Evolutionary conservation across 2,888 invertebrate genomes (phyloP).

Genomic region (Scaptomyza polygonia): DNA sequence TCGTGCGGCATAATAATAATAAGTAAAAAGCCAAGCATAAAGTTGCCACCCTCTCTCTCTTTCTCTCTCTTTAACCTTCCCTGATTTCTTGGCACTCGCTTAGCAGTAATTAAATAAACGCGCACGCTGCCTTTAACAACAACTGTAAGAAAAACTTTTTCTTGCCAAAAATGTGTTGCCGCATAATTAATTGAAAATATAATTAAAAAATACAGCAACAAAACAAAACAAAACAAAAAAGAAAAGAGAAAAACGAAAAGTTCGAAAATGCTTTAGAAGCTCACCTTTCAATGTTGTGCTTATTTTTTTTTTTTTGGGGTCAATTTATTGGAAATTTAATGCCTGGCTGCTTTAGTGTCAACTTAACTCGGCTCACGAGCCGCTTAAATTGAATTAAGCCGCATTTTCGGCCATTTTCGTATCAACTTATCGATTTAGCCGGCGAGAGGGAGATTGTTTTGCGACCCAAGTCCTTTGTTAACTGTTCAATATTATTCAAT

Average conservation of each 20-base stretch:
- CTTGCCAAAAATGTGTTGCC: slow-evolving; percentile 56
- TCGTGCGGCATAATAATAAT: slow-evolving; percentile 77
- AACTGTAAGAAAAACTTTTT: slow-evolving; percentile 42
- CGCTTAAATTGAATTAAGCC: slow-evolving; percentile 61
- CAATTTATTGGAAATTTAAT: slow-evolving; percentile 45
- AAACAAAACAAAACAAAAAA: slow-evolving; percentile 2
- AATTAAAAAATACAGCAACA: slow-evolving; percentile 57
- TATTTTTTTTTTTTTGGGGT: slow-evolving; percentile 25
- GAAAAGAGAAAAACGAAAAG: not conserved
- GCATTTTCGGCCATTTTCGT: slow-evolving; percentile 51
- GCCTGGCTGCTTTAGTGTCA: slow-evolving; percentile 37
- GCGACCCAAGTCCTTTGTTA: slow-evolving; percentile 37
- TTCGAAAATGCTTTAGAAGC: slow-evolving; percentile 30
- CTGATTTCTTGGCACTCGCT: slow-evolving; percentile 38
- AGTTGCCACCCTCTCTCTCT: not conserved
- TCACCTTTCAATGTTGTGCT: slow-evolving; percentile 22
- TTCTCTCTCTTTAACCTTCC: no score
- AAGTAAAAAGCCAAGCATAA: slow-evolving; percentile 42
- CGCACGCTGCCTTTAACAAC: slow-evolving; percentile 17
- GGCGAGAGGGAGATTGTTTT: slow-evolving; percentile 6
- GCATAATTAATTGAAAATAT: slow-evolving; percentile 80
- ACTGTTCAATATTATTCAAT: slow-evolving; percentile 54
- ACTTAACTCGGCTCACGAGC: slow-evolving; percentile 39
- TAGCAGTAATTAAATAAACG: slow-evolving; percentile 65
- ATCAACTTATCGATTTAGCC: slow-evolving; percentile 55